These are phyloP conservation scores for Polydrusus cervinus DNA, from an alignment of 2,888 invertebrate genomes.

Conservation along the genomic window DNA sequence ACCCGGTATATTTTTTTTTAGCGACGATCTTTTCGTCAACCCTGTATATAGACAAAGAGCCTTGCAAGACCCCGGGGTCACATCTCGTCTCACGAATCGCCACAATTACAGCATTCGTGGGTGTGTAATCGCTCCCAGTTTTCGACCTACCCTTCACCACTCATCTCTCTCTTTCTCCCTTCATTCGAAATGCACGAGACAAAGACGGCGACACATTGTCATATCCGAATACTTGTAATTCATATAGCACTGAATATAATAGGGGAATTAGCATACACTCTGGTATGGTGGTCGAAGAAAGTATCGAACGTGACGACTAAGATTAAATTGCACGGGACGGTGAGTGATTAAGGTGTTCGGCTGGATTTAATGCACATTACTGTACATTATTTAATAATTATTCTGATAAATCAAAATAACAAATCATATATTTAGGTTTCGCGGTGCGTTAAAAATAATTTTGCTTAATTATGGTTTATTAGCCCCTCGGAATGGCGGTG, in stretches of 20 bases:
- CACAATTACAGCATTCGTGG: constrained; percentile 71
- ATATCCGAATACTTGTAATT: constrained; percentile 56
- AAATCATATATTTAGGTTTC: constrained; percentile 70
- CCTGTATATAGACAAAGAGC: constrained; percentile 27
- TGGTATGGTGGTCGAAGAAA: constrained; percentile 58
- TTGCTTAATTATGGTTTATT: constrained; percentile 72
- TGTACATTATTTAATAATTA: constrained; percentile 72
- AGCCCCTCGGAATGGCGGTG: constrained; percentile 52
- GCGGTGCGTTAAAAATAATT: constrained; percentile 70
- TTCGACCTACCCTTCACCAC: constrained; percentile 60
- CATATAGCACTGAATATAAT: constrained; percentile 73
- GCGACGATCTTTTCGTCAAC: constrained; percentile 18
- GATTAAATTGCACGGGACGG: constrained; percentile 36
- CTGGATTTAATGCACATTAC: constrained; percentile 63
- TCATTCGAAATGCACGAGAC: background rate
- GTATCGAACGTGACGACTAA: constrained; percentile 30
- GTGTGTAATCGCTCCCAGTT: constrained; percentile 70
- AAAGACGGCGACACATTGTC: constrained; percentile 53
- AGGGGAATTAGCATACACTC: constrained; percentile 72
- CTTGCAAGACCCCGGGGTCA: constrained; percentile 65
- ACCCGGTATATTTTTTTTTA: too few species aligned
- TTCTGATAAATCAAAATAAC: constrained; percentile 73
- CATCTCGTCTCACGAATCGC: constrained; percentile 70
- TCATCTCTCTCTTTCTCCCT: constrained; percentile 59
- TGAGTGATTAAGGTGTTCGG: constrained; percentile 57